phyloP scores from a whole-genome alignment of 2,797 vertebrate genomes.

The Lepidocolaptes lacrymiger region DNA sequence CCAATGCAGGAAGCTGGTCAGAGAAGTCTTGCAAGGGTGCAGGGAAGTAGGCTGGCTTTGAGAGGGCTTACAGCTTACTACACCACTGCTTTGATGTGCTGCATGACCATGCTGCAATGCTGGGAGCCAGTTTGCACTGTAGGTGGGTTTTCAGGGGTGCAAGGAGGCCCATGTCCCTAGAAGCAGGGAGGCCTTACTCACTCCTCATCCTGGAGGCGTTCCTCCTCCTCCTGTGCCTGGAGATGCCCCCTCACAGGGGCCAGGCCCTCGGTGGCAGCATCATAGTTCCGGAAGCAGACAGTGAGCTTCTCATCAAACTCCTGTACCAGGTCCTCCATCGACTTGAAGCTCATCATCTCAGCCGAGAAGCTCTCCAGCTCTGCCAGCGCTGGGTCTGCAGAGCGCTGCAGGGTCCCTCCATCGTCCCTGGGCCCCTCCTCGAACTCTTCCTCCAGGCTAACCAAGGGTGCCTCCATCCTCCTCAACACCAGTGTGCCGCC shows the following conservation, averaged over 20 bases:
- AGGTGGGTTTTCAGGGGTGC: neutral
- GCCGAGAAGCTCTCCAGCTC: slow-evolving; percentile 71
- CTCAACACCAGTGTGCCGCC: fast-evolving
- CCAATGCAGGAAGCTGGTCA: neutral
- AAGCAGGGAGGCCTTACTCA: neutral
- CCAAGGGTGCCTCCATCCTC: slow-evolving; percentile 62
- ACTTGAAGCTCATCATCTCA: slow-evolving; percentile 74
- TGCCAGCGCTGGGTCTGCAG: neutral
- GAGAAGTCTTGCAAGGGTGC: fast-evolving
- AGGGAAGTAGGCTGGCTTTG: neutral
- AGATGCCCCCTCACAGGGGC: slow-evolving; percentile 75
- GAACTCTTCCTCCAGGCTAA: slow-evolving; percentile 64
- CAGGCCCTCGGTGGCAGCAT: slow-evolving; percentile 82
- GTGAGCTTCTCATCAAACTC: slow-evolving; percentile 89
- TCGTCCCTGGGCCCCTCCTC: neutral
- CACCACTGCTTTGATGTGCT: neutral
- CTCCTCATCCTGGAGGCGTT: slow-evolving; percentile 64
- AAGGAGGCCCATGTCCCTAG: fast-evolving
- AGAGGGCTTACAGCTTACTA: neutral
- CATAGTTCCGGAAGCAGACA: slow-evolving; percentile 89
- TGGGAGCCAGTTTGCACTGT: fast-evolving
- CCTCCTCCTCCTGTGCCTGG: slow-evolving; percentile 57
- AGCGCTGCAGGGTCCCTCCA: neutral
- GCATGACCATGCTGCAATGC: fast-evolving
- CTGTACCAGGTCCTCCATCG: slow-evolving; percentile 75